Evolutionary conservation across 2,113 vertebrate species (phyloP), one percentile per base, ranked within the genome.

Genomic region (Micronisus gabar): DNA sequence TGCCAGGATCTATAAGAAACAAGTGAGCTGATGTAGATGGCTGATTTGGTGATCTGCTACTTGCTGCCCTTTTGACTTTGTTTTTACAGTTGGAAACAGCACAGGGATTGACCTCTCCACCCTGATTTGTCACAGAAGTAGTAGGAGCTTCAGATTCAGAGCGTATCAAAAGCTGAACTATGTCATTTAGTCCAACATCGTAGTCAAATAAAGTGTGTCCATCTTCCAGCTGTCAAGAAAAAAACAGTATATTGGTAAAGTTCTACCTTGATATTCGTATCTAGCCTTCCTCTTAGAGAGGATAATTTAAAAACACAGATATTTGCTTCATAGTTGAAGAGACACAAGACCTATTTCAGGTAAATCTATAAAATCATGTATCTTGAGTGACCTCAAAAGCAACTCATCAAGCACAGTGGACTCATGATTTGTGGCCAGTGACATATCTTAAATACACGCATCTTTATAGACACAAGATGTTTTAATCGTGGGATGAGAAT

Each of bases 201-300:
- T 99, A 99, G 97, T 99, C 99, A 96, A 99, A 99, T 90, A 99
- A 98, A n/a, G 99, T 99, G 96, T 99, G 99, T 93, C 99, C 99
- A 98, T 99, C 99, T 98, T 99, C 99, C 98, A 99, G 98, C 99
- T 99, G 88, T 80, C 63, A 79, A 79, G 30, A 93, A 95, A 93
- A 92, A 95, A 95, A 90, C 48, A 43, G 36, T 74, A 85, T 55
- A 65, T 55, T 85, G 50, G 22, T 53, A 55, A 55, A 65, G 40
- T 45, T 74, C 59, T 27, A 56, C 22, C 13, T 79, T 53, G 34
- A 70, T 38, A 67, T 66, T 43, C 95, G 75, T 38, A 70, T 55
- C 70, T 50, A 71, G 79, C 26, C 23, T 48, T 79, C 38, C 27
- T 61, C 25, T 87, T 59, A 50, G 59, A 18, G 30, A 62, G 40